These are phyloP conservation scores for Camponotus vicinus DNA, from an alignment of 1,140 invertebrate genomes.

Conservation along the genomic window DNA sequence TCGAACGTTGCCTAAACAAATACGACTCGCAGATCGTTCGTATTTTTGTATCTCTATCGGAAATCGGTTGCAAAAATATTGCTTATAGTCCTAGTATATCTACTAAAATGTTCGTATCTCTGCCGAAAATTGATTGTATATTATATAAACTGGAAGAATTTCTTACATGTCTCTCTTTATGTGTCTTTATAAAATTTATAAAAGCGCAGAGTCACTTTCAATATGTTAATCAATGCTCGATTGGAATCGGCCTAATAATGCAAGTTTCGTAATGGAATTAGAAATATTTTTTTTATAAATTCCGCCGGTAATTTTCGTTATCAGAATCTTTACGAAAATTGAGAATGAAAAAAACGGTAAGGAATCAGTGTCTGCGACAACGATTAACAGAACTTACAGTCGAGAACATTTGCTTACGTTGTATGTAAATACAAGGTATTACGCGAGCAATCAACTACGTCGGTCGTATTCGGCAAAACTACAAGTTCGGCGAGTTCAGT, in stretches of 20 bases:
- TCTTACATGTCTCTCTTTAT: not conserved
- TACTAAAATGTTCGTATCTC: not conserved
- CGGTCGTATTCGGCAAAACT: not conserved
- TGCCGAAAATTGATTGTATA: not conserved
- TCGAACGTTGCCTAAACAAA: not conserved
- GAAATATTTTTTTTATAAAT: not conserved
- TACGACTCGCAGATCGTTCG: not conserved
- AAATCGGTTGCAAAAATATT: not conserved
- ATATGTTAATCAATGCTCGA: not conserved
- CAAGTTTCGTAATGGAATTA: not conserved
- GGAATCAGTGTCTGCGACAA: not conserved
- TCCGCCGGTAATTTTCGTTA: not conserved
- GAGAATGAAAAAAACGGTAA: not conserved
- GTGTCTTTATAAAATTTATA: conserved; percentile 23
- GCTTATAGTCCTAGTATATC: not conserved
- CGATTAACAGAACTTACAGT: conserved; percentile 5
- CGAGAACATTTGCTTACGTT: conserved; percentile 33
- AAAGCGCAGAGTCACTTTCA: not conserved
- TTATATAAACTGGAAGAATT: not conserved
- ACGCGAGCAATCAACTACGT: conserved; percentile 14
- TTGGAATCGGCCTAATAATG: not conserved
- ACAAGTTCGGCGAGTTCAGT: not conserved
- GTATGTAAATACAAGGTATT: conserved; percentile 50
- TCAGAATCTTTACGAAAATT: conserved; percentile 13
- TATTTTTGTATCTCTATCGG: not conserved